Conservation (phyloP, 2,888 invertebrate genomes). For the Galerucella pusilla region DNA sequence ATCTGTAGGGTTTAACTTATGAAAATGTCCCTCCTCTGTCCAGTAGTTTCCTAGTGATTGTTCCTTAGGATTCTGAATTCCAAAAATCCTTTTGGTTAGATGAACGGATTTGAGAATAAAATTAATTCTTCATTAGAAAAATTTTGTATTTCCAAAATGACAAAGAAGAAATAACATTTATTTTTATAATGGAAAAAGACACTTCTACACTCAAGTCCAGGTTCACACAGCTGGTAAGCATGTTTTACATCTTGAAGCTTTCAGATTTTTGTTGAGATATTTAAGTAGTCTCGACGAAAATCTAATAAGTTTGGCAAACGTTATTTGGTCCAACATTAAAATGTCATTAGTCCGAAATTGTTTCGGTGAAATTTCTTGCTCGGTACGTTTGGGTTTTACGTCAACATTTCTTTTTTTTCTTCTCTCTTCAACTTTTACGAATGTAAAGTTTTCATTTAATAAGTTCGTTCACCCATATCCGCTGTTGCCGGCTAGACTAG, state of each 20-base stretch:
- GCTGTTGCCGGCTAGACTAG: constrained; percentile 21
- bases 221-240: no score
- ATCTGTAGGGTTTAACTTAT: no score
- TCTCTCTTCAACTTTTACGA: constrained; percentile 35
- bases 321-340: constrained; percentile 38
- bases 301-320: neutral
- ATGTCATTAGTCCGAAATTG: constrained; percentile 51
- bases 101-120: no score
- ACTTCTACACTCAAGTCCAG: no score
- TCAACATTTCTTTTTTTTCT: constrained; percentile 32
- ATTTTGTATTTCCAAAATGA: no score
- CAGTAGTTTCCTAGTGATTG: no score
- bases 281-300: neutral
- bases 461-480: constrained; percentile 45
- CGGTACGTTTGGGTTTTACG: constrained; percentile 23
- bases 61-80: no score
- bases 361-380: constrained; percentile 53
- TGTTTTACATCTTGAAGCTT: neutral
- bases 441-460: constrained; percentile 28
- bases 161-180: no score
- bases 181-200: no score
- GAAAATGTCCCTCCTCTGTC: no score
- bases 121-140: no score
- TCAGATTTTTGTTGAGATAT: neutral
- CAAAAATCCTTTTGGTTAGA: no score